Conservation (phyloP, 2,113 vertebrate genomes). For the Percina caprodes region DNA sequence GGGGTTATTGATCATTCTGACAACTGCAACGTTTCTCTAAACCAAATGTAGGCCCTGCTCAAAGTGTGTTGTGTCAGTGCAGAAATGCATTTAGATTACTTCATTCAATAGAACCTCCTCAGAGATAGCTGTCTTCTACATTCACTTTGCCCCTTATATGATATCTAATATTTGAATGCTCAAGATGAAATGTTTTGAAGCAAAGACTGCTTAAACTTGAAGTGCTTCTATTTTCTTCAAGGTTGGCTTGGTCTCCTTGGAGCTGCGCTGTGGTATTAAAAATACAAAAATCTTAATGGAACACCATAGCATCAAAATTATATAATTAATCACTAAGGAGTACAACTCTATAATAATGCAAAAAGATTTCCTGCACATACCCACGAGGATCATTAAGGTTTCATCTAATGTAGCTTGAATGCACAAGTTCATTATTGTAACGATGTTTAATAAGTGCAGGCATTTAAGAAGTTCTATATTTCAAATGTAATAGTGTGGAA, state of each 20-base stretch:
- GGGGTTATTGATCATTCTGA: conserved; percentile 81
- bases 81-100: conserved; percentile 78
- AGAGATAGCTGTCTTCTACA: conserved; percentile 57
- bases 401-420: conserved; percentile 41
- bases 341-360: background rate
- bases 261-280: conserved; percentile 31
- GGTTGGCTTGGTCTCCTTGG: conserved; percentile 17
- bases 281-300: conserved; percentile 45
- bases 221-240: conserved; percentile 40
- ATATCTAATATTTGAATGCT: conserved; percentile 54
- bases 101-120: conserved; percentile 61
- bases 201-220: conserved; percentile 41
- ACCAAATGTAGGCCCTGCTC: conserved; percentile 67
- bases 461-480: conserved; percentile 33
- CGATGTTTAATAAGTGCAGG: conserved; percentile 42
- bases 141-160: conserved; percentile 44
- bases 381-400: conserved; percentile 36
- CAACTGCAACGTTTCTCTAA: conserved; percentile 74
- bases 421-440: conserved; percentile 45
- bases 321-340: conserved; percentile 48
- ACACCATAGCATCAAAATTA: conserved; percentile 31
- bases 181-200: conserved; percentile 52
- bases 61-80: conserved; percentile 65
- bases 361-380: background rate
- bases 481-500: conserved; percentile 8